phyloP scores from a whole-genome alignment of 2,113 vertebrate species.

The Heloderma charlesbogerti region DNA sequence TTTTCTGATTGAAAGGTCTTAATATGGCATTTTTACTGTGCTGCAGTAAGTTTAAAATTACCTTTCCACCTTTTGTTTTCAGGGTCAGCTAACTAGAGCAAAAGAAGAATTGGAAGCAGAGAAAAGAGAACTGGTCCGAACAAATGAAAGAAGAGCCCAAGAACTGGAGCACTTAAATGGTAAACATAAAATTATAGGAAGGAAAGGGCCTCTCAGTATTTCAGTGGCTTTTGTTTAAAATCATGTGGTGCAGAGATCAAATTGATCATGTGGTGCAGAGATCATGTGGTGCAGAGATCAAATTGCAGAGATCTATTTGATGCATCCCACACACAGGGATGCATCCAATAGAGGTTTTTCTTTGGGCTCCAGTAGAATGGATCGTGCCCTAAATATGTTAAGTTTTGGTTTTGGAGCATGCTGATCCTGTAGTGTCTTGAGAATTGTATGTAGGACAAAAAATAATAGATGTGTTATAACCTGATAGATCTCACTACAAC shows the following conservation, averaged over 20 bases:
- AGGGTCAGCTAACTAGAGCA: conserved; percentile 86
- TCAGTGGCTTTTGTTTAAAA: not conserved
- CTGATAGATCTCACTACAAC: not conserved
- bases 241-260: not conserved
- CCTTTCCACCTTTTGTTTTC: conserved; percentile 35
- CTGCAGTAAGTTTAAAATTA: not conserved
- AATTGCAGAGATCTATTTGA: not conserved
- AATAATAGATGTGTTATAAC: not conserved
- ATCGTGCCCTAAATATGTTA: not conserved
- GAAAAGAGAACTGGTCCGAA: conserved; percentile 92
- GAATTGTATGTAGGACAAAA: not conserved
- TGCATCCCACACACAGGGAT: not conserved
- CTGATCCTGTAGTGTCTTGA: not conserved
- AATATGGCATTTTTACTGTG: not conserved
- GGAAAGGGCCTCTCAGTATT: not conserved
- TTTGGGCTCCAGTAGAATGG: not conserved
- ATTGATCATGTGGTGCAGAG: not conserved
- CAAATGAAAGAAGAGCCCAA: conserved; percentile 88
- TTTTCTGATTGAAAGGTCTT: not conserved
- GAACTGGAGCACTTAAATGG: conserved; percentile 93
- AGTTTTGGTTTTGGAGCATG: not conserved
- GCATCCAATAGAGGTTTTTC: not conserved
- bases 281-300: not conserved
- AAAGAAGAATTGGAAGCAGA: conserved; percentile 93
- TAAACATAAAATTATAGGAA: conserved; percentile 56